Conservation (phyloP, 1,140 invertebrate species). For the Leptoteleia sp. region DNA sequence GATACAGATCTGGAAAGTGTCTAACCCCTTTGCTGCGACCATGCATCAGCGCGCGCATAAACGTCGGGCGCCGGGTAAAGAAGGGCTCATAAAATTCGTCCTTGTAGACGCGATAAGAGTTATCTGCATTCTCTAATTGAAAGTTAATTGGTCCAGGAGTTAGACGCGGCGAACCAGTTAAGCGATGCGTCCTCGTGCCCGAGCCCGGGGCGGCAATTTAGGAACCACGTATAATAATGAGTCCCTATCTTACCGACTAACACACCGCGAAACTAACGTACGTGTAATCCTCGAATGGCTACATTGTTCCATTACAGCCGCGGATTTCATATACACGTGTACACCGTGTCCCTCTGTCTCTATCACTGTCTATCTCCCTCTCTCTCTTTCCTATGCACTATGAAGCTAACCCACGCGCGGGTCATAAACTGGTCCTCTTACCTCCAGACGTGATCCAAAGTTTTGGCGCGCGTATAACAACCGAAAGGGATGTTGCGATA, state of each 20-base stretch:
- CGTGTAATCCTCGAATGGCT: conserved; percentile 57
- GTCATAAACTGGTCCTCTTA: conserved; percentile 71
- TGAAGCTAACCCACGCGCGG: conserved; percentile 62
- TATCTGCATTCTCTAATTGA: conserved; percentile 79
- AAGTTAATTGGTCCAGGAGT: conserved; percentile 80
- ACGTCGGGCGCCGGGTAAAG: conserved; percentile 74
- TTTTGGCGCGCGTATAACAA: conserved; percentile 54
- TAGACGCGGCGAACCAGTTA: conserved; percentile 66
- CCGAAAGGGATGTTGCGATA: conserved; percentile 56
- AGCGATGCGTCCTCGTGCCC: conserved; percentile 59
- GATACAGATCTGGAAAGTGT: conserved; percentile 67
- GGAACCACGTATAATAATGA: conserved; percentile 75
- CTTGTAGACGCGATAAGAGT: conserved; percentile 79
- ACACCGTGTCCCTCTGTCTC: too few relatives aligned
- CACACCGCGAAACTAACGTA: conserved; percentile 50
- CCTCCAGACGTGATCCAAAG: conserved; percentile 62
- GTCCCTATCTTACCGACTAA: conserved; percentile 74
- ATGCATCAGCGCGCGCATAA: conserved; percentile 77
- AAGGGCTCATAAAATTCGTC: conserved; percentile 71
- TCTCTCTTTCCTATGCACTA: too few relatives aligned
- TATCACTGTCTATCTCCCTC: too few relatives aligned
- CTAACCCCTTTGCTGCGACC: conserved; percentile 76
- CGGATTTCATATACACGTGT: too few relatives aligned
- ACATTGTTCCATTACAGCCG: conserved; percentile 45
- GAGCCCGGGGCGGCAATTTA: conserved; percentile 77